phyloP scores from a whole-genome alignment of 2,797 vertebrate species.

The Eulemur rubriventer region DNA sequence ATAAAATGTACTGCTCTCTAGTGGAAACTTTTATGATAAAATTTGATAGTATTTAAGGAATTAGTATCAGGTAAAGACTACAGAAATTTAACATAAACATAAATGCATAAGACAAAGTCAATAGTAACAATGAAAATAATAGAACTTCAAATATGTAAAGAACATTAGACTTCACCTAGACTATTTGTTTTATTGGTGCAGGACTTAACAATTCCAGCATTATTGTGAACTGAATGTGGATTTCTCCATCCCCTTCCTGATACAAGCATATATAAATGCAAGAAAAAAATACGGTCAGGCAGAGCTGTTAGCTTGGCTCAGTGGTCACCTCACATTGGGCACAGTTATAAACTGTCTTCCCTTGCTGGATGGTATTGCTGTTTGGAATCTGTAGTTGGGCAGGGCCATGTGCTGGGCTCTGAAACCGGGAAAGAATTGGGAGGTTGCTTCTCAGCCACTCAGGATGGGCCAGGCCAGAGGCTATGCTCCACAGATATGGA shows the following conservation, averaged over 20 bases:
- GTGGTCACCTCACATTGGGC: background rate
- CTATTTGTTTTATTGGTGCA: background rate
- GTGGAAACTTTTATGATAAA: background rate
- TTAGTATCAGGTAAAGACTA: background rate
- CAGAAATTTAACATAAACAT: background rate
- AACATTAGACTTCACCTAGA: background rate
- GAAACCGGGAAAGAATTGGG: background rate
- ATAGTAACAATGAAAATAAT: background rate
- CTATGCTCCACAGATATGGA: background rate
- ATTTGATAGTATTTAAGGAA: background rate
- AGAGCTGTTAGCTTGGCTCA: background rate
- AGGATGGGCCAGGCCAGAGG: too few species aligned
- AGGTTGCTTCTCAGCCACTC: background rate
- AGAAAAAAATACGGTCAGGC: background rate
- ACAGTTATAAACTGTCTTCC: background rate
- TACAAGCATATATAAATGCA: background rate
- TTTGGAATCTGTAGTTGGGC: background rate
- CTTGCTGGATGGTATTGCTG: background rate
- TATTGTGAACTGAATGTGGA: background rate
- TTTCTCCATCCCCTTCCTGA: background rate
- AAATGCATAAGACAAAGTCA: background rate
- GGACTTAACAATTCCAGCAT: background rate
- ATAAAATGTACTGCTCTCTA: background rate
- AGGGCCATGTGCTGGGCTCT: background rate
- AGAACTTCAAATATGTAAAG: background rate